Evolutionary conservation across 2,888 invertebrate genomes (phyloP), one percentile per base, ranked within the genome.

Genomic region (Drosophila engyochracea): DNA sequence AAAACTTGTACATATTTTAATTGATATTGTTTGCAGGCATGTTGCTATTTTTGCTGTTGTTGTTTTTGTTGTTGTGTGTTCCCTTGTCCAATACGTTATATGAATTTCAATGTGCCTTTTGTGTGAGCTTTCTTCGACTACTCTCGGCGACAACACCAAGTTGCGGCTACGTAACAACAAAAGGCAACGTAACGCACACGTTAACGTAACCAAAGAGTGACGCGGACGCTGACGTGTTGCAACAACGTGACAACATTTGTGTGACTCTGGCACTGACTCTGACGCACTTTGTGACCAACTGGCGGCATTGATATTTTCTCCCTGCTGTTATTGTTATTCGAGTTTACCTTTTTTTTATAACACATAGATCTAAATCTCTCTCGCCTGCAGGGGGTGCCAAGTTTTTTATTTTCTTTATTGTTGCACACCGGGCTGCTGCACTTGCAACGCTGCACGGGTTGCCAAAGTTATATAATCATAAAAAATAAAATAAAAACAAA

Each of bases 91-190:
- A 60, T 63, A 74, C 83, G 83, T 79, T 80, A 57, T 68, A 62
- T 80, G 82, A 74, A 82, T 79, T 82, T 79, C 82, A 82, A 79
- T 79, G 86, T 77, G 82, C 82, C 80, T 83, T 89, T 86, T 91
- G 90, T 91, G 89, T 82, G 90, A 85, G 90, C 85, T 90, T 91
- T 91, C 87, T 80, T 87, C 77, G 74, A 79, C 59, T 51, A 37
- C 53, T 33, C 54, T 47, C 62, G 54, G 30, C 62, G 19, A 39
- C 60, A 25, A 14, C 58, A n/a, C 7, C 31, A 37, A 55, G 55
- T 28, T 55, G 37, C 7, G 14, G 76, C 61, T 61, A 72, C 79
- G 82, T 74, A 79, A 81, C 82, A 67, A 67, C 22, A 62, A 64
- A 75, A 69, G 44, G 52, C 47, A 53, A 47, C 75, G 28, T 81